A percentile compares a stretch with the other conserved stretches of the same genome.
phyloP scores from a whole-genome alignment of 1,140 invertebrate species.

The Hylaeus volcanicus region DNA sequence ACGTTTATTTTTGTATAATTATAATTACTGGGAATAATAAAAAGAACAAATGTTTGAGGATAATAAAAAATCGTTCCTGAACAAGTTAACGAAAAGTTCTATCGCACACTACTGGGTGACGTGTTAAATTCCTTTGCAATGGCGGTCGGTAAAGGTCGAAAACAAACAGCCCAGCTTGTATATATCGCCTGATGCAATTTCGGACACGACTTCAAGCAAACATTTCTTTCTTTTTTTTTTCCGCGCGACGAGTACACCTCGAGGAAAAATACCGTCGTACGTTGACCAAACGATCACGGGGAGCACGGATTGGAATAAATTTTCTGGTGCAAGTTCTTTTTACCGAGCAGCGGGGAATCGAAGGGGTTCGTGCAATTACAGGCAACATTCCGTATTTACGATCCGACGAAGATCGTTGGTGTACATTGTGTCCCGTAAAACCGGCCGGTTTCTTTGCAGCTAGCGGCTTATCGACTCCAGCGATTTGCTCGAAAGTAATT shows the following conservation, averaged over 20 bases:
- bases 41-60: no score
- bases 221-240: neutral
- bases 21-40: no score
- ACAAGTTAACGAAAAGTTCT: no score
- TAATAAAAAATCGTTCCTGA: no score
- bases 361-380: neutral
- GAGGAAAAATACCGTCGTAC: neutral
- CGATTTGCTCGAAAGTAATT: conserved; percentile 10
- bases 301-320: neutral
- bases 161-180: no score
- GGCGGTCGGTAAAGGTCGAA: no score
- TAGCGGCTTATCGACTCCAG: neutral
- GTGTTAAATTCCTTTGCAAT: no score
- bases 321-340: neutral
- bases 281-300: neutral
- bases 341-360: neutral
- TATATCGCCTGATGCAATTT: no score
- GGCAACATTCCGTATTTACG: conserved; percentile 1
- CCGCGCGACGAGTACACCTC: neutral
- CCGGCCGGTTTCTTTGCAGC: neutral
- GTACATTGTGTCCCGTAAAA: neutral
- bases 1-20: no score
- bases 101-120: no score
- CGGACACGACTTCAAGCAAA: no score
- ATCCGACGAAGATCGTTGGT: neutral